Percentiles rank a stretch among this genome's conserved stretches.
These are phyloP conservation scores for Magallana angulata DNA, from an alignment of 1,140 invertebrate species.

Conservation along the genomic window DNA sequence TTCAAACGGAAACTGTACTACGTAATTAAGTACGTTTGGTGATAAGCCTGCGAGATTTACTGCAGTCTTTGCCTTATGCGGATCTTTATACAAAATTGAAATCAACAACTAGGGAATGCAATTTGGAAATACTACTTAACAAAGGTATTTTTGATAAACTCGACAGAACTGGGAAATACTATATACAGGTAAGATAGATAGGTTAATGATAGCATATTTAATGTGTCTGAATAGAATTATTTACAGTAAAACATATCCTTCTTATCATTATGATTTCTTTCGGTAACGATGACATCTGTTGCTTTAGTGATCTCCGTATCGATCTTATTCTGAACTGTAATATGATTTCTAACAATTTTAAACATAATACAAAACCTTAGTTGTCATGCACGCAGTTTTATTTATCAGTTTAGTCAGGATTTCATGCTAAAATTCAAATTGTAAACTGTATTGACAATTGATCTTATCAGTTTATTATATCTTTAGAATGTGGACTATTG, in stretches of 20 bases:
- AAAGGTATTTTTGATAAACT: not conserved
- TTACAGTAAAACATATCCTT: too few relatives aligned
- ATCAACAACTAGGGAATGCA: not conserved
- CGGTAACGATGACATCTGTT: too few relatives aligned
- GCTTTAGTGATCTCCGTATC: too few relatives aligned
- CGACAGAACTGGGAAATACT: not conserved
- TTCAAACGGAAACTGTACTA: not conserved
- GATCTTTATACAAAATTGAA: not conserved
- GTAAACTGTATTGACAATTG: too few relatives aligned
- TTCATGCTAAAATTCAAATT: too few relatives aligned
- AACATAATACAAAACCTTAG: too few relatives aligned
- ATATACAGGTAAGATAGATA: not conserved
- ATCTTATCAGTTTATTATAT: constrained; percentile 1
- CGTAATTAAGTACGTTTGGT: not conserved
- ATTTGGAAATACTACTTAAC: not conserved
- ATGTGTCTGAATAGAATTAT: too few relatives aligned
- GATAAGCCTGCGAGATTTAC: not conserved
- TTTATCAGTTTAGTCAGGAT: too few relatives aligned
- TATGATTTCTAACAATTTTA: too few relatives aligned
- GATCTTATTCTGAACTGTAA: too few relatives aligned
- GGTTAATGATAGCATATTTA: not conserved
- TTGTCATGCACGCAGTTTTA: too few relatives aligned
- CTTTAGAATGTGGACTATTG: constrained; percentile 3
- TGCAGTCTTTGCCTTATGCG: not conserved
- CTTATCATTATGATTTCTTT: too few relatives aligned